These are phyloP conservation scores for Rhinichthys osculus DNA, from an alignment of 2,797 vertebrate species.

Conservation along the genomic window DNA sequence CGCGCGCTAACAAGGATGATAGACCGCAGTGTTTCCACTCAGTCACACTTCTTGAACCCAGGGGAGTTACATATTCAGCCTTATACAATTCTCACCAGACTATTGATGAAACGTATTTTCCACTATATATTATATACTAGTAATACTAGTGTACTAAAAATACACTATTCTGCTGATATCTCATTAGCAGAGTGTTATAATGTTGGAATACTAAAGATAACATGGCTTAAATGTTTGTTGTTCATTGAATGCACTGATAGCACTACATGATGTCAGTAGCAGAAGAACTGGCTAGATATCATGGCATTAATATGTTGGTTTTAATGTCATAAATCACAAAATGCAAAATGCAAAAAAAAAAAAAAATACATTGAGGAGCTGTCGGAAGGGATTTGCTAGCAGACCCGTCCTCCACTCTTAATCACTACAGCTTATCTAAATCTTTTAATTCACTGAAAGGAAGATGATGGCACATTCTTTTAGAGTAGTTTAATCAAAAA, in stretches of 20 bases:
- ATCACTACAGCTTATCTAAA: slow-evolving; percentile 79
- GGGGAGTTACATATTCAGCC: background rate
- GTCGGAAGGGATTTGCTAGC: slow-evolving; percentile 78
- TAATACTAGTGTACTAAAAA: background rate
- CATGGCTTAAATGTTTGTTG: background rate
- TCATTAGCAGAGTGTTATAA: background rate
- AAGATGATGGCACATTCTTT: slow-evolving; percentile 51
- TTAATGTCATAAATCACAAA: slow-evolving; percentile 43
- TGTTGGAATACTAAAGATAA: slow-evolving; percentile 6
- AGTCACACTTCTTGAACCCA: no score
- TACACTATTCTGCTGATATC: background rate
- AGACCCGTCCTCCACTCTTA: slow-evolving; percentile 78
- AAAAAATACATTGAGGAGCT: slow-evolving; percentile 74
- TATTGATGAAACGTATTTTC: background rate
- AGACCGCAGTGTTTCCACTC: no score
- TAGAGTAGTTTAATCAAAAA: slow-evolving; percentile 21
- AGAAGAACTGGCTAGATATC: background rate
- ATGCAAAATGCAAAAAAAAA: slow-evolving; percentile 73
- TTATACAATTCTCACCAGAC: background rate
- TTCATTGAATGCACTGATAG: slow-evolving; percentile 57
- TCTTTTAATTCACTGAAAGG: slow-evolving; percentile 80
- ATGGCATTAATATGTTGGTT: background rate
- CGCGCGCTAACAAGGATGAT: no score
- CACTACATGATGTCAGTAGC: slow-evolving; percentile 29
- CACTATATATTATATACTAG: background rate